Evolutionary conservation across 2,113 vertebrate genomes (phyloP), one percentile per base, ranked within the genome.

Genomic region (Pollimyrus isidori): DNA sequence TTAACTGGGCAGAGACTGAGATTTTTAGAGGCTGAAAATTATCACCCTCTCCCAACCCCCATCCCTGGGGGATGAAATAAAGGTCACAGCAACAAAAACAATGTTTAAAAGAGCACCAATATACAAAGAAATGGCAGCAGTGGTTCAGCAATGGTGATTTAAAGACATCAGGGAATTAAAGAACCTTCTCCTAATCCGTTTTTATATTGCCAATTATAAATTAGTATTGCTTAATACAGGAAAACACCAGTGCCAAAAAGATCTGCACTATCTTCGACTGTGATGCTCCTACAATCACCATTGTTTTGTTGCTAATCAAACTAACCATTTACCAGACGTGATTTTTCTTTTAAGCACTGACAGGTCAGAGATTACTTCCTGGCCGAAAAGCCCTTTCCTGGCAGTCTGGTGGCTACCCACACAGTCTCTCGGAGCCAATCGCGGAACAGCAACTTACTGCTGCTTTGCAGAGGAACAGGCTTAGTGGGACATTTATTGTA

Each of bases 1-100:
- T 92, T 90, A 92, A 91, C 91, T 89, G 90, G 84, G 92, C 89
- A 90, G 46, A 90, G 90, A 90, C 82, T 52, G 83, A 73, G 89
- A 85, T 90, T 86, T 69, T 91, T 46, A 89, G 89, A 15, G 35
- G 69, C 89, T 45, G 58, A 42, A 88, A 83, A 86, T 42, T 3
- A 46, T 45, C 45, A 48, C 7, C 45, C 39, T 46, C 80, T 17
- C 15, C 19, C 80, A 13, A 76, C 39, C 82, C 39, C 45, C 39
- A 23, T 48, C 45, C 45, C 45, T 23, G 23, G 82, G 7, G 82
- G 39, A n/a, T n/a, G 82, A 46, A 84, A 21, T 84, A 90, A 88
- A 10, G 69, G 90, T 89, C 86, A 87, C 82, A 88, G 87, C 90
- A 87, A 90, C 88, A 69, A 49, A 58, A 30, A 86, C 13, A 48